These are phyloP conservation scores for Artibeus lituratus DNA, from an alignment of 2,797 vertebrate species.

Conservation along the genomic window DNA sequence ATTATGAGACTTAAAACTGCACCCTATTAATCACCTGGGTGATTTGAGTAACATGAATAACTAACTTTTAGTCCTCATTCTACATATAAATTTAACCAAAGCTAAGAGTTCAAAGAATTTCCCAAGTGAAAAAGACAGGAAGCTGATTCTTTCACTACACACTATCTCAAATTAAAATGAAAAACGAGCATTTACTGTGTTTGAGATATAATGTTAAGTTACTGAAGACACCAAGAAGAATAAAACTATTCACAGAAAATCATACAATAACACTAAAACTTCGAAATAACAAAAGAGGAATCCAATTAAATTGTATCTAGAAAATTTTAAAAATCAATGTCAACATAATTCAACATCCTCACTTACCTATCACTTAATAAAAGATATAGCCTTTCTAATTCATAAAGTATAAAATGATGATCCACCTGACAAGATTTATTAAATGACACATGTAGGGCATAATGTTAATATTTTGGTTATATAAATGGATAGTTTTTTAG, in stretches of 20 bases:
- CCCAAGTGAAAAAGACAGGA: background rate
- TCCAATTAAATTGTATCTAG: background rate
- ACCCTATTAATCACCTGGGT: background rate
- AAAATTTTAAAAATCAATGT: slow-evolving; percentile 6
- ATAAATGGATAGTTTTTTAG: background rate
- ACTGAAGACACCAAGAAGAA: slow-evolving; percentile 2
- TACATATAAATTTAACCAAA: background rate
- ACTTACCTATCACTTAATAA: background rate
- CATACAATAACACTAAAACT: background rate
- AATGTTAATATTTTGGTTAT: background rate
- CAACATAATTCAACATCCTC: slow-evolving; percentile 24
- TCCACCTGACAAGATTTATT: background rate
- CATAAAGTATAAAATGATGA: slow-evolving; percentile 4
- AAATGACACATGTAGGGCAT: background rate
- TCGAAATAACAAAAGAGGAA: background rate
- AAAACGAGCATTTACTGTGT: background rate
- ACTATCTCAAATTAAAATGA: slow-evolving; percentile 7
- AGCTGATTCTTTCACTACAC: background rate
- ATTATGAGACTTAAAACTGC: background rate
- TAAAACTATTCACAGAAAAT: slow-evolving; percentile 23
- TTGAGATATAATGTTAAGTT: background rate
- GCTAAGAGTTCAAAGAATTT: background rate
- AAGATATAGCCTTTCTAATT: slow-evolving; percentile 10
- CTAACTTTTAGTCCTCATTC: background rate
- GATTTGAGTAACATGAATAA: background rate